phyloP scores from a whole-genome alignment of 2,888 invertebrate genomes.

The Drosophila kambysellisi region DNA sequence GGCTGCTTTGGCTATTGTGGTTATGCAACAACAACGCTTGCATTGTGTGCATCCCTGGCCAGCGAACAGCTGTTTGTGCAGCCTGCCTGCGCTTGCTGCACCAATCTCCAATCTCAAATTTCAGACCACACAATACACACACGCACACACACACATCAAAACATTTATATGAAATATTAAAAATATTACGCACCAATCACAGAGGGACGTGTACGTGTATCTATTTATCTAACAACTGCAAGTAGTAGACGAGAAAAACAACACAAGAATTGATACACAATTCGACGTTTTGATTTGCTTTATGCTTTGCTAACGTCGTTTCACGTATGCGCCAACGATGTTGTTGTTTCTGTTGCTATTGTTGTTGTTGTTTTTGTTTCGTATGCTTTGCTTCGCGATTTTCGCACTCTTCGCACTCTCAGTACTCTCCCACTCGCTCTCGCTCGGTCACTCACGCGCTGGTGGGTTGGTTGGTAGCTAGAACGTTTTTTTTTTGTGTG shows the following conservation, averaged over 20 bases:
- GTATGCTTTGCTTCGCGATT: constrained; percentile 69
- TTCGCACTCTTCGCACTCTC: constrained; percentile 58
- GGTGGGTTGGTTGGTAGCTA: constrained; percentile 48
- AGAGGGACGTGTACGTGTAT: constrained; percentile 35
- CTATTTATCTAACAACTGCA: constrained; percentile 20
- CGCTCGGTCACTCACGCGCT: constrained; percentile 71
- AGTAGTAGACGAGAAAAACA: constrained; percentile 46
- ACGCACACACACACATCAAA: constrained; percentile 1
- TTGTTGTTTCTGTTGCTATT: constrained; percentile 63
- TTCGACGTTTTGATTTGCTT: constrained; percentile 47
- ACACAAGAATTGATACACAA: constrained; percentile 65
- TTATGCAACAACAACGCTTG: constrained; percentile 58
- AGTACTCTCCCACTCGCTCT: constrained; percentile 36
- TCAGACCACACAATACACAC: constrained; percentile 34
- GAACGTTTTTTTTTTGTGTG: constrained; percentile 62
- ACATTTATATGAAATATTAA: neutral
- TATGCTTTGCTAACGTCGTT: constrained; percentile 62
- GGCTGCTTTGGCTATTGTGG: constrained; percentile 17
- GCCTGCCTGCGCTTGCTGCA: constrained; percentile 35
- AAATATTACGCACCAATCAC: constrained; percentile 60
- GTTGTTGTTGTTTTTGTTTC: constrained; percentile 69
- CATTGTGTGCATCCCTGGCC: constrained; percentile 53
- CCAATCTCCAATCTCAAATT: constrained; percentile 48
- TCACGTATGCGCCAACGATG: constrained; percentile 46
- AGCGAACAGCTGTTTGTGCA: constrained; percentile 59